phyloP scores from a whole-genome alignment of 1,140 invertebrate genomes.

The Drosophila tani region DNA sequence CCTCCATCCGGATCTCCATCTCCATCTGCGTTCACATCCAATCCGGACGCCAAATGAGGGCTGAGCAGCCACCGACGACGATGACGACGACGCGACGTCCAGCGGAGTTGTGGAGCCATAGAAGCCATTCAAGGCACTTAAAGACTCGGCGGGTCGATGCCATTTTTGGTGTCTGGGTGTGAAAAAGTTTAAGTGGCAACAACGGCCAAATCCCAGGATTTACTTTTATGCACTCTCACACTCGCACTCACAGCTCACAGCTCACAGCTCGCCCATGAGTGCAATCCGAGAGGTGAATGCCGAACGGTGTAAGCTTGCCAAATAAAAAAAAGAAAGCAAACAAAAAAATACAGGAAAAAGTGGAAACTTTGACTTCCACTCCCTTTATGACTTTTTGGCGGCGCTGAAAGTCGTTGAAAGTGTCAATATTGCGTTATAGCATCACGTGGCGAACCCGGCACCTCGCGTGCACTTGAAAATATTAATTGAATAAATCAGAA shows the following conservation, averaged over 20 bases:
- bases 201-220: slow-evolving; percentile 79
- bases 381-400: slow-evolving; percentile 80
- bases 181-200: slow-evolving; percentile 84
- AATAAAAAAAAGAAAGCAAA: slow-evolving; percentile 18
- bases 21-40: slow-evolving; percentile 1
- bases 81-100: slow-evolving; percentile 15
- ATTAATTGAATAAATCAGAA: not conserved
- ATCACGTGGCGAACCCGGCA: slow-evolving; percentile 59
- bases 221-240: slow-evolving; percentile 73
- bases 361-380: slow-evolving; percentile 63
- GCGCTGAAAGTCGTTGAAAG: slow-evolving; percentile 80
- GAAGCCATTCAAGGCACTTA: slow-evolving; percentile 68
- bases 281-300: slow-evolving; percentile 70
- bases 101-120: slow-evolving; percentile 25
- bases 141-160: slow-evolving; percentile 62
- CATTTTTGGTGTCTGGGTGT: slow-evolving; percentile 67
- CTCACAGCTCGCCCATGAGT: slow-evolving; percentile 42
- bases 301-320: slow-evolving; percentile 40
- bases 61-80: slow-evolving; percentile 36
- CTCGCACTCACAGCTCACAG: slow-evolving; percentile 30
- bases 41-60: slow-evolving; percentile 25
- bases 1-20: slow-evolving; percentile 8
- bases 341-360: slow-evolving; percentile 15
- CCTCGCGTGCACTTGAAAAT: slow-evolving; percentile 16
- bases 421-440: slow-evolving; percentile 81